These are phyloP conservation scores for Bombus picipes DNA, from an alignment of 1,140 invertebrate species.

Conservation along the genomic window DNA sequence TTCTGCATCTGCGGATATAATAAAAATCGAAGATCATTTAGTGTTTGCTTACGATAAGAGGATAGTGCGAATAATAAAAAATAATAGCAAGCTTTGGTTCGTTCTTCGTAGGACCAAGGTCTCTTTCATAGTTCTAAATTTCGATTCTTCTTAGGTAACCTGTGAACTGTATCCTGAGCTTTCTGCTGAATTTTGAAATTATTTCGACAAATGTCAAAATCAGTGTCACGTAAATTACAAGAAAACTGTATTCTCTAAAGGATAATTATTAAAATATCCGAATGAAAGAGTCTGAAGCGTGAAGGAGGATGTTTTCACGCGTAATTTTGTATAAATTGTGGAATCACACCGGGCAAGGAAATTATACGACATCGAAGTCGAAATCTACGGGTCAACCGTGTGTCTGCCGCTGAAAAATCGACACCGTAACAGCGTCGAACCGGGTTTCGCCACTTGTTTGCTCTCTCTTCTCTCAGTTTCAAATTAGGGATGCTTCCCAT, in stretches of 20 bases:
- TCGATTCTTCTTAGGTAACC: neutral
- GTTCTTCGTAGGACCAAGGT: neutral
- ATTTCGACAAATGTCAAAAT: no score
- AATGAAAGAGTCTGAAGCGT: neutral
- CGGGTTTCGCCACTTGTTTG: slow-evolving; percentile 70
- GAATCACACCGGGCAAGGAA: neutral
- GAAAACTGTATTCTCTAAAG: neutral
- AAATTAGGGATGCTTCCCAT: slow-evolving; percentile 80
- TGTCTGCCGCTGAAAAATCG: slow-evolving; percentile 24
- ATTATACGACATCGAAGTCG: neutral
- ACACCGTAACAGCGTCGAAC: slow-evolving; percentile 35
- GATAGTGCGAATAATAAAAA: neutral
- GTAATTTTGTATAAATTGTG: neutral
- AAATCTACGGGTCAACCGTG: neutral
- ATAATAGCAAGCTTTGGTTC: neutral
- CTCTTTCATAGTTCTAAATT: neutral
- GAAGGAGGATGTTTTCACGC: neutral
- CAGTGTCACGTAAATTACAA: no score
- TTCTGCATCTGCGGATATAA: neutral
- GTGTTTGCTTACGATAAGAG: neutral
- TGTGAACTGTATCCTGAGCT: neutral
- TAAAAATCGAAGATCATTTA: neutral
- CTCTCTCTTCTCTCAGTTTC: slow-evolving; percentile 76
- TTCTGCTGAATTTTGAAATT: neutral
- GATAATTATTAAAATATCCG: neutral